phyloP scores from a whole-genome alignment of 2,113 vertebrate genomes.

The Sialia sialis region DNA sequence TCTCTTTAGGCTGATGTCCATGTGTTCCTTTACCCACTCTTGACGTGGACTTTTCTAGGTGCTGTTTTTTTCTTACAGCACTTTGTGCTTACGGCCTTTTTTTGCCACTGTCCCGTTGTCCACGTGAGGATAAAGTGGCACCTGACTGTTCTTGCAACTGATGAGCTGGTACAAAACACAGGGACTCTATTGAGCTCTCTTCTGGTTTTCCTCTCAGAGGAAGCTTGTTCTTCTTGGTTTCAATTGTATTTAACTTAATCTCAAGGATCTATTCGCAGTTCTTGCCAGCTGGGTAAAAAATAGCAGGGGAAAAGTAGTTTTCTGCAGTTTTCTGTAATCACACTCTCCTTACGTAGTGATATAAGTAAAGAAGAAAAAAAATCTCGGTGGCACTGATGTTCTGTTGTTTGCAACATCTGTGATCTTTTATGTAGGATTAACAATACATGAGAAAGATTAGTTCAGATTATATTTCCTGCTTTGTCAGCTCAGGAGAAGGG shows the following conservation, averaged over 20 bases:
- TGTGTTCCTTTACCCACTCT: not conserved
- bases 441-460: not conserved
- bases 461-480: conserved; percentile 21
- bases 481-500: not conserved
- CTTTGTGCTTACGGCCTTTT: not conserved
- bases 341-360: not conserved
- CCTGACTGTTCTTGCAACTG: not conserved
- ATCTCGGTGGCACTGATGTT: not conserved
- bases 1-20: not conserved
- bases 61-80: not conserved
- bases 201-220: not conserved
- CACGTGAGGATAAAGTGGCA: not conserved
- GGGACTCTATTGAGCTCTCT: not conserved
- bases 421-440: not conserved
- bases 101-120: not conserved
- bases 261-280: not conserved
- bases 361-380: not conserved
- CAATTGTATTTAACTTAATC: not conserved
- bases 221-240: not conserved
- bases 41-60: not conserved
- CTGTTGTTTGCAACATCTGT: not conserved
- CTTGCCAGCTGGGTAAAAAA: not conserved
- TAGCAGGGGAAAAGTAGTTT: not conserved
- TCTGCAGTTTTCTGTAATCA: not conserved
- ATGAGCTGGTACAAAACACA: not conserved